These are phyloP conservation scores for Brachionus paranguensis DNA, from an alignment of 1,140 invertebrate genomes.

Conservation along the genomic window DNA sequence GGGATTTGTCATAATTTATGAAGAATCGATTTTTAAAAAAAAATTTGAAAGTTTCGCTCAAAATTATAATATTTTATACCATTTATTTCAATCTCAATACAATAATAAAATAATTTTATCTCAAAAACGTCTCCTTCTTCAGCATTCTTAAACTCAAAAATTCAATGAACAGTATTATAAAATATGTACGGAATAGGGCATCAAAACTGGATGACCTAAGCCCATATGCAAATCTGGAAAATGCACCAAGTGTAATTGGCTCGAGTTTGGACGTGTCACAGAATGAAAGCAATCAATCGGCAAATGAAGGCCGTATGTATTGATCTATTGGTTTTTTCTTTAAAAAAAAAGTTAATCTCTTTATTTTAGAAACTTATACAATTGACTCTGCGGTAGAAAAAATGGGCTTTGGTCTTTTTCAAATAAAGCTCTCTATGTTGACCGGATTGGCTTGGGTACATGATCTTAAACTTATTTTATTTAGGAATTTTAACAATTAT, in stretches of 20 bases:
- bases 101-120: neutral
- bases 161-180: slow-evolving; percentile 1
- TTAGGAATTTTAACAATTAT: neutral
- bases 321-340: neutral
- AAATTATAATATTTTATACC: neutral
- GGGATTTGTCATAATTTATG: slow-evolving; percentile 29
- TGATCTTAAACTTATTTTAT: neutral
- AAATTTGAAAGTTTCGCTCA: neutral
- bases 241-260: neutral
- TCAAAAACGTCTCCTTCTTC: neutral
- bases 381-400: slow-evolving; percentile 90
- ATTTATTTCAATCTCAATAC: neutral
- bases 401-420: slow-evolving; percentile 89
- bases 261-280: neutral
- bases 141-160: neutral
- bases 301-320: neutral
- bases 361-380: slow-evolving; percentile 75
- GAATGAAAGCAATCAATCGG: neutral
- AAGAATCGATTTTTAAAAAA: slow-evolving; percentile 4
- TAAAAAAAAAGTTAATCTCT: neutral
- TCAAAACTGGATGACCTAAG: neutral
- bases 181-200: slow-evolving; percentile 2
- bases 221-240: neutral
- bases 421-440: slow-evolving; percentile 67
- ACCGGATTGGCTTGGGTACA: slow-evolving; percentile 58